These are phyloP conservation scores for Scopus umbretta DNA, from an alignment of 2,113 vertebrate species.

Conservation along the genomic window DNA sequence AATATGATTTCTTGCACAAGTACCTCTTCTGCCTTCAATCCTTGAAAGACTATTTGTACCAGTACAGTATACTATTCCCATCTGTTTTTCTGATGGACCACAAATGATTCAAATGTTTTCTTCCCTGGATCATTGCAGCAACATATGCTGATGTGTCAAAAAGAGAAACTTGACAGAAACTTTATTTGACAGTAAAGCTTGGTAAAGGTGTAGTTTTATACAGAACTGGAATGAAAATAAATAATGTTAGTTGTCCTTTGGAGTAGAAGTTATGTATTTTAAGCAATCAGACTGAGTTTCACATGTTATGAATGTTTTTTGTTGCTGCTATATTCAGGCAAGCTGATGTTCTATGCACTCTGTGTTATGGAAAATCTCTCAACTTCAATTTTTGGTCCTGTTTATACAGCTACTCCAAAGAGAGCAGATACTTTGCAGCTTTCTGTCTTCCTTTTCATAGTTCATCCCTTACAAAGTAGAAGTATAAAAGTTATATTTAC, in stretches of 20 bases:
- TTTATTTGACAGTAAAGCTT: not conserved
- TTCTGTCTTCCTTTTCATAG: not conserved
- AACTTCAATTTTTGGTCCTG: not conserved
- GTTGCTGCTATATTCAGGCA: not conserved
- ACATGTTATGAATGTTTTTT: not conserved
- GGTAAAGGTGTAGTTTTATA: not conserved
- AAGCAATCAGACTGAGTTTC: not conserved
- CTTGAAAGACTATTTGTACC: not conserved
- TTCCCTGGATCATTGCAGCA: not conserved
- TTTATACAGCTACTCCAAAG: not conserved
- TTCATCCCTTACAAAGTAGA: not conserved
- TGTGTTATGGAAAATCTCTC: not conserved
- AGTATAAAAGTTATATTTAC: not conserved
- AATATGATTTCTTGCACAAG: not conserved
- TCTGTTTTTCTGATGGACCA: not conserved
- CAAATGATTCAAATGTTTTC: not conserved
- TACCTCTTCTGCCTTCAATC: not conserved
- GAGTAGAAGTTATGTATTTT: not conserved
- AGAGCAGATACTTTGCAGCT: not conserved
- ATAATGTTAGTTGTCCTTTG: not conserved
- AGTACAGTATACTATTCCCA: not conserved
- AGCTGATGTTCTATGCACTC: not conserved
- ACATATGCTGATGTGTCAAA: not conserved
- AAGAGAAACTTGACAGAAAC: not conserved
- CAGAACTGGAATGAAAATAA: not conserved